Conservation (phyloP, 2,888 invertebrate genomes). For the Epinotia demarniana region DNA sequence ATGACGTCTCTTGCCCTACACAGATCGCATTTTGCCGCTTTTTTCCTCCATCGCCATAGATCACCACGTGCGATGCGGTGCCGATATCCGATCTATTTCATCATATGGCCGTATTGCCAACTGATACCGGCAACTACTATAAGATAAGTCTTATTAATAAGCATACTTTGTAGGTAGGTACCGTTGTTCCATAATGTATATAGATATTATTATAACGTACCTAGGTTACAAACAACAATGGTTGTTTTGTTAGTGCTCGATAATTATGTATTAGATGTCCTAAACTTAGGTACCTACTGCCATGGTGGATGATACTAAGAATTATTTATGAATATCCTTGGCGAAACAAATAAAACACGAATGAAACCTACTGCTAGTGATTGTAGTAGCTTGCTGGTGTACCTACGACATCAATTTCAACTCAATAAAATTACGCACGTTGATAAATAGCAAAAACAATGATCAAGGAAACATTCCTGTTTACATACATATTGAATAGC, state of each 20-base stretch:
- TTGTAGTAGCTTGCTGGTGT: conserved; percentile 60
- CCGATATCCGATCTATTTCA: conserved; percentile 27
- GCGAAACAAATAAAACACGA: conserved; percentile 34
- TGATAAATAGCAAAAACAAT: conserved; percentile 71
- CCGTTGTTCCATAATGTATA: no score
- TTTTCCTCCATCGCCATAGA: conserved; percentile 67
- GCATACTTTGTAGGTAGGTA: no score
- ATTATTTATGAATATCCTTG: conserved; percentile 13
- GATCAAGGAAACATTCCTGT: conserved; percentile 75
- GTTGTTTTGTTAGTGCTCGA: no score
- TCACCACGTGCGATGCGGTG: conserved; percentile 54
- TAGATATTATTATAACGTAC: no score
- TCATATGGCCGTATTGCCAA: conserved; percentile 4
- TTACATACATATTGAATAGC: conserved; percentile 63
- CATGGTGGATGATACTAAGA: conserved; percentile 2
- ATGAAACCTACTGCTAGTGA: conserved; percentile 26
- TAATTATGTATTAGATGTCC: no score
- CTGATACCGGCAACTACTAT: background rate
- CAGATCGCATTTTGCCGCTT: conserved; percentile 57
- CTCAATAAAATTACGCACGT: conserved; percentile 53
- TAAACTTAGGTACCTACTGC: background rate
- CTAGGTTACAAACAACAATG: no score
- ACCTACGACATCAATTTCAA: conserved; percentile 55
- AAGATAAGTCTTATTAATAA: no score
- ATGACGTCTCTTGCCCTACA: conserved; percentile 62